Percentiles rank a stretch among this genome's conserved stretches.
phyloP scores from a whole-genome alignment of 2,797 vertebrate species.

The Botia almorhae region DNA sequence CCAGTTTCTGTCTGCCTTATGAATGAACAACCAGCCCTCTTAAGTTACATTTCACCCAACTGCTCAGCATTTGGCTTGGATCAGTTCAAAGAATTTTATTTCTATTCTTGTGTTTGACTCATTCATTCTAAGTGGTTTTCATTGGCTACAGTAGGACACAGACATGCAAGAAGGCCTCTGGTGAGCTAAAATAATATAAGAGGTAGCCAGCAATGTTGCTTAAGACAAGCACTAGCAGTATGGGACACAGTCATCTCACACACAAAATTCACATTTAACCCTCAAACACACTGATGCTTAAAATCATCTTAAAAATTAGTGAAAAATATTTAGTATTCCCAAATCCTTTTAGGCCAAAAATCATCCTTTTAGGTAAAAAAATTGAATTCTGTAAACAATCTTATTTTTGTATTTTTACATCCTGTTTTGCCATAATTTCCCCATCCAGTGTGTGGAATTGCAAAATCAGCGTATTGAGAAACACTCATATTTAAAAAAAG shows the following conservation, averaged over 20 bases:
- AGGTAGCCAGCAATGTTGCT: slow-evolving; percentile 9
- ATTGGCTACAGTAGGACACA: slow-evolving; percentile 6
- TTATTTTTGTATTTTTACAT: neutral
- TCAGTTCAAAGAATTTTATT: neutral
- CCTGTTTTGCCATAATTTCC: slow-evolving; percentile 7
- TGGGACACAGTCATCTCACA: neutral
- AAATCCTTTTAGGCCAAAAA: neutral
- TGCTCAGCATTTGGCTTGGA: slow-evolving; percentile 13
- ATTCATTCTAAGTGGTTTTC: slow-evolving; percentile 20
- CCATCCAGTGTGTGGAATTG: neutral
- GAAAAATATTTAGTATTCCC: neutral
- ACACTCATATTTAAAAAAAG: neutral
- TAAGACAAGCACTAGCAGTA: slow-evolving; percentile 24
- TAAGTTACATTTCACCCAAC: slow-evolving; percentile 20
- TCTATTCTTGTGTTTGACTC: neutral
- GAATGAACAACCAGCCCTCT: slow-evolving; percentile 20
- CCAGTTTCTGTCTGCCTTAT: slow-evolving; percentile 8
- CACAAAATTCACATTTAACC: too few species aligned
- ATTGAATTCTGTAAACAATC: too few species aligned
- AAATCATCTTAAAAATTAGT: neutral
- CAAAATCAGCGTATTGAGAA: slow-evolving; percentile 27
- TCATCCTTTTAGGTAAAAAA: too few species aligned
- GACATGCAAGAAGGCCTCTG: slow-evolving; percentile 2
- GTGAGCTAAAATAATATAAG: slow-evolving; percentile 27
- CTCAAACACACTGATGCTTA: too few species aligned